Evolutionary conservation across 2,888 invertebrate species (phyloP), one percentile per base, ranked within the genome.

Genomic region (Petrolisthes cinctipes): DNA sequence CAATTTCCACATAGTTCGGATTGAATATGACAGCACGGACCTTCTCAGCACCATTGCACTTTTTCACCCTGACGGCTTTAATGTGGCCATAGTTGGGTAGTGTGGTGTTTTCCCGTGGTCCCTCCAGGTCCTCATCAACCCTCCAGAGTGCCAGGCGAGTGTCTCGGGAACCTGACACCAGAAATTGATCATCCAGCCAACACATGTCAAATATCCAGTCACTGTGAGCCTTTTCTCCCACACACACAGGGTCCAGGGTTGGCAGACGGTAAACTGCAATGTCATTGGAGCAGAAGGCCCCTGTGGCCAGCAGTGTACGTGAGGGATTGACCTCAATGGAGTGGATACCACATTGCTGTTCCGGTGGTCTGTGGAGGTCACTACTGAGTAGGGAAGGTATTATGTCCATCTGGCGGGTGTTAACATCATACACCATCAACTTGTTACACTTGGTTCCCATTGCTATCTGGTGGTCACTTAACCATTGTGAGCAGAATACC

Each of bases 361-460:
- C 92, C 20, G 91, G 92, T 23, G 92, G 92, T 91, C 95, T 92
- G 92, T 90, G 90, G 92, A 95, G 84, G 92, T 94, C 94, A 90
- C 93, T 92, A 91, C 95, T 96, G 4, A 82, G 82, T 88, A 97
- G 94, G 0, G 97, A 97, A 14, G 98, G 98, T 92, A 98, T 98
- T 91, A 96, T 96, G 92, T 97, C 97, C 92, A 97, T 94, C 86
- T 97, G 95, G 85, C 97, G 96, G 68, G 96, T 97, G 56, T 96
- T 95, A 17, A 98, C 96, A 93, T 98, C 97, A 93, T 98, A 96
- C 61, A 98, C 97, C 95, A 98, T 96, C 91, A 98, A 97, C 95
- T 97, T 98, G 94, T 98, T 98, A 93, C 99, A 98, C 93, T 99
- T 99, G 83, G 98, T 98, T 85, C 98, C 99, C 93, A 98, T 97